phyloP scores from a whole-genome alignment of 1,140 invertebrate species.

The Drosophila bocki region DNA sequence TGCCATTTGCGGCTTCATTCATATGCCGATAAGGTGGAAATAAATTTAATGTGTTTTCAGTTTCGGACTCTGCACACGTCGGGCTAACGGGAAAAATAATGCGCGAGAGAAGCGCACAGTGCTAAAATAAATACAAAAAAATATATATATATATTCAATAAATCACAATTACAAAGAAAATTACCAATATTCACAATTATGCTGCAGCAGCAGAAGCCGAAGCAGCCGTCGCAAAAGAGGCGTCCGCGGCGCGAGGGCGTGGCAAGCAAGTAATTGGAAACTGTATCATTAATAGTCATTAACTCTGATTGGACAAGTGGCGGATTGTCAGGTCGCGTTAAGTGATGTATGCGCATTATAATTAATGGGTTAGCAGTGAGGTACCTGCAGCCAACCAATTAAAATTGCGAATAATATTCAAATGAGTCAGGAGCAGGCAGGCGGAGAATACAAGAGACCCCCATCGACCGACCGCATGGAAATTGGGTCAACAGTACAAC shows the following conservation, averaged over 20 bases:
- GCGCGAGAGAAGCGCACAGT: conserved; percentile 1
- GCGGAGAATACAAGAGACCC: conserved; percentile 3
- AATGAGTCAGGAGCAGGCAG: conserved; percentile 46
- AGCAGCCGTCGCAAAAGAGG: conserved; percentile 8
- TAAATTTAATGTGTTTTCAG: conserved; percentile 72
- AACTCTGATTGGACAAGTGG: conserved; percentile 52
- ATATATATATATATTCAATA: conserved; percentile 40
- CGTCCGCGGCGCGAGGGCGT: conserved; percentile 15
- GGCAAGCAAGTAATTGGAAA: conserved; percentile 53
- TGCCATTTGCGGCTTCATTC: conserved; percentile 78
- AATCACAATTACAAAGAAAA: conserved; percentile 61
- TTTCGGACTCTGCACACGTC: conserved; percentile 45
- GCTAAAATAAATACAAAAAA: conserved; percentile 9
- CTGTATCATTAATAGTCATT: conserved; percentile 54
- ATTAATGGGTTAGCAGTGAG: conserved; percentile 33
- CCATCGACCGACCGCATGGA: conserved; percentile 11
- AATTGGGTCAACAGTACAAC: conserved; percentile 47
- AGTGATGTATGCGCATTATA: conserved; percentile 61
- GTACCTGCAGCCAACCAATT: conserved; percentile 40
- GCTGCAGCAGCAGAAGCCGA: conserved; percentile 36
- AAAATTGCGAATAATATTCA: conserved; percentile 50
- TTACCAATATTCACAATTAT: conserved; percentile 32
- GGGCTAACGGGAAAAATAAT: conserved; percentile 29
- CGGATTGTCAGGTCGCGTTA: conserved; percentile 38
- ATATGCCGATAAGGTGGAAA: conserved; percentile 76